Evolutionary conservation across 2,797 vertebrate genomes (phyloP).

Genomic region (Scleropages formosus): DNA sequence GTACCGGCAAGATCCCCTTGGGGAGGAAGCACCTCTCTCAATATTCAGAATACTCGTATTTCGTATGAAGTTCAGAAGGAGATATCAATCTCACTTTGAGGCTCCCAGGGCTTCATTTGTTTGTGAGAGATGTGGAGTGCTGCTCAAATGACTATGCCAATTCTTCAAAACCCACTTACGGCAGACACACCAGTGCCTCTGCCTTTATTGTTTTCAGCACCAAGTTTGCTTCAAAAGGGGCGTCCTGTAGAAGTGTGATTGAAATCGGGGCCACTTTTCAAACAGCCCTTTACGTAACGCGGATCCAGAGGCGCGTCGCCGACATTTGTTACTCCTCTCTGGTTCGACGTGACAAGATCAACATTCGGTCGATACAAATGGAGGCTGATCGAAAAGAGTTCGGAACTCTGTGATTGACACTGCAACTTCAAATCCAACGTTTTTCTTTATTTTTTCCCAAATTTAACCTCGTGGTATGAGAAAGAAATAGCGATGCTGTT

Average conservation of each 20-base stretch:
- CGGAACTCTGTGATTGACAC: too few species aligned
- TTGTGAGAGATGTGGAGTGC: conserved; percentile 73
- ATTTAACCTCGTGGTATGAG: background rate
- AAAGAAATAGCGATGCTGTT: background rate
- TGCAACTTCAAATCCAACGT: too few species aligned
- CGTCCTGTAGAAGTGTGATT: conserved; percentile 40
- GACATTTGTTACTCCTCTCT: conserved; percentile 45
- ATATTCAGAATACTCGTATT: conserved; percentile 80
- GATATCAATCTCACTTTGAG: conserved; percentile 93
- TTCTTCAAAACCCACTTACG: conserved; percentile 83
- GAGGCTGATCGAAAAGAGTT: too few species aligned
- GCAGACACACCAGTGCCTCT: conserved; percentile 59
- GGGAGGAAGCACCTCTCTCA: conserved; percentile 72
- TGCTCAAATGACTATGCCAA: conserved; percentile 76
- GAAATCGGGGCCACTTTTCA: conserved; percentile 52
- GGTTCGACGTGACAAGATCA: background rate
- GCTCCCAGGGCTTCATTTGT: conserved; percentile 78
- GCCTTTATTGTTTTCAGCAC: conserved; percentile 60
- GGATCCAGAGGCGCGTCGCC: conserved; percentile 43
- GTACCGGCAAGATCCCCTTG: conserved; percentile 54
- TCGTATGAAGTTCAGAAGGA: conserved; percentile 80
- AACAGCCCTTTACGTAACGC: conserved; percentile 42
- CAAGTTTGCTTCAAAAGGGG: conserved; percentile 45
- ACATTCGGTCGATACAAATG: background rate
- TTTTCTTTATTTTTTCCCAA: too few species aligned